Percentiles rank a stretch among this genome's conserved stretches.
Conservation (phyloP, 2,113 vertebrate genomes). For the Micronycteris hirsuta region DNA sequence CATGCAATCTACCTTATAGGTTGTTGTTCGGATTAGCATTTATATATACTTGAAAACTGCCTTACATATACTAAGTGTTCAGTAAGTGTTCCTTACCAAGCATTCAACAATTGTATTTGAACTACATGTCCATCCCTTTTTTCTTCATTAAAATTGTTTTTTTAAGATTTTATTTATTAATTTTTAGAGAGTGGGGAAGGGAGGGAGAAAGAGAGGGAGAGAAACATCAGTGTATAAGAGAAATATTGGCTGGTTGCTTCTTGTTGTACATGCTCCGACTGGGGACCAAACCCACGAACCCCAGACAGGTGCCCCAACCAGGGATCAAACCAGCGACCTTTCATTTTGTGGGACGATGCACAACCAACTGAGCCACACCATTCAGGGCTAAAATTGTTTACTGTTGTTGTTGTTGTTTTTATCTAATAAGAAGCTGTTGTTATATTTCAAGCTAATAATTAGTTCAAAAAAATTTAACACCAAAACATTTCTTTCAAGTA, state of each 20-base stretch:
- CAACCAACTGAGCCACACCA: too few relatives aligned
- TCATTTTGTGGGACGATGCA: too few relatives aligned
- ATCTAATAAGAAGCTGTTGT: background rate
- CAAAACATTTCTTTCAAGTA: conserved; percentile 33
- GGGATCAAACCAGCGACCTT: too few relatives aligned
- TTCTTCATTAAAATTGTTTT: background rate
- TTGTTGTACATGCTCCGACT: too few relatives aligned
- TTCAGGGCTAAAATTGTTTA: background rate
- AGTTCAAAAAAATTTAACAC: conserved; percentile 5
- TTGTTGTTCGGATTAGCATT: background rate
- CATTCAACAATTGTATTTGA: background rate
- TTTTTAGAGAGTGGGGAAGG: too few relatives aligned
- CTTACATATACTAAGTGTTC: background rate
- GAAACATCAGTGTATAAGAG: too few relatives aligned
- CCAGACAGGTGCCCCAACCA: too few relatives aligned
- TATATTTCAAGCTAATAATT: conserved; percentile 19
- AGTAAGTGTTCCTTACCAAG: background rate
- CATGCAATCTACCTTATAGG: background rate
- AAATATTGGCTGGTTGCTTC: too few relatives aligned
- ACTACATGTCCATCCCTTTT: background rate
- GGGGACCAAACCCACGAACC: too few relatives aligned
- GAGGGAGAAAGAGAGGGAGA: too few relatives aligned
- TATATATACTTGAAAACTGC: background rate
- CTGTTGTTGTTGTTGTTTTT: background rate
- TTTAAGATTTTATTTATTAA: too few relatives aligned